Percentiles rank a stretch among this genome's conserved stretches.
Conservation (phyloP, 2,888 invertebrate species). For the Masnerella sp. region DNA sequence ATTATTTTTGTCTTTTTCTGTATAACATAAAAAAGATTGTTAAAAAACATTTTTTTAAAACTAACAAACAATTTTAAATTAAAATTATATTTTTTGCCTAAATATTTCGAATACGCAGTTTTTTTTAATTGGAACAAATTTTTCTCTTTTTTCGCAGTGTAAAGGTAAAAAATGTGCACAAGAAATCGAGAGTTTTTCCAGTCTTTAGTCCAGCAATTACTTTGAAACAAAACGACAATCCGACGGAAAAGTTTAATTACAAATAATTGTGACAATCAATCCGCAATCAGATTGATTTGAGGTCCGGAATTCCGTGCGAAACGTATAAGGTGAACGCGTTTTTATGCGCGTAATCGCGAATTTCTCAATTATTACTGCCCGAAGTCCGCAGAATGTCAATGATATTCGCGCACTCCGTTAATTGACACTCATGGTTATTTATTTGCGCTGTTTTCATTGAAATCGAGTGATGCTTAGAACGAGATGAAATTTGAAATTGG, state of each 20-base stretch:
- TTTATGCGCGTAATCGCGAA: slow-evolving; percentile 20
- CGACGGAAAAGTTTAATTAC: slow-evolving; percentile 48
- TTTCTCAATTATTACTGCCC: slow-evolving; percentile 40
- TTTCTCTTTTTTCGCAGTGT: too few relatives aligned
- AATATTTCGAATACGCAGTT: too few relatives aligned
- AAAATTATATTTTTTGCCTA: too few relatives aligned
- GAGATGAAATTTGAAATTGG: background rate
- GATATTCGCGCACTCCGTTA: slow-evolving; percentile 14
- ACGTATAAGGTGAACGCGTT: slow-evolving; percentile 38
- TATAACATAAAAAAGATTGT: too few relatives aligned
- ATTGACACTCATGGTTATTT: slow-evolving; percentile 14
- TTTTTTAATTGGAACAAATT: too few relatives aligned
- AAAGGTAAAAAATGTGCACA: too few relatives aligned
- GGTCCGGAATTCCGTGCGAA: slow-evolving; percentile 38
- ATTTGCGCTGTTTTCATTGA: slow-evolving; percentile 2
- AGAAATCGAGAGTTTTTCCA: too few relatives aligned
- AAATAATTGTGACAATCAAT: slow-evolving; percentile 53
- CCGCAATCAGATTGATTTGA: slow-evolving; percentile 30
- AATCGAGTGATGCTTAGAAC: background rate
- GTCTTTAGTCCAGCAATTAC: too few relatives aligned
- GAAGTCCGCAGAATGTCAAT: slow-evolving; percentile 25
- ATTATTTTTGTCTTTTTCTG: too few relatives aligned
- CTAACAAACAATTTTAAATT: too few relatives aligned
- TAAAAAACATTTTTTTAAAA: too few relatives aligned
- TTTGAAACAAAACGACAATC: background rate